Conservation (phyloP, 1,140 invertebrate species). For the Colletes latitarsis region DNA sequence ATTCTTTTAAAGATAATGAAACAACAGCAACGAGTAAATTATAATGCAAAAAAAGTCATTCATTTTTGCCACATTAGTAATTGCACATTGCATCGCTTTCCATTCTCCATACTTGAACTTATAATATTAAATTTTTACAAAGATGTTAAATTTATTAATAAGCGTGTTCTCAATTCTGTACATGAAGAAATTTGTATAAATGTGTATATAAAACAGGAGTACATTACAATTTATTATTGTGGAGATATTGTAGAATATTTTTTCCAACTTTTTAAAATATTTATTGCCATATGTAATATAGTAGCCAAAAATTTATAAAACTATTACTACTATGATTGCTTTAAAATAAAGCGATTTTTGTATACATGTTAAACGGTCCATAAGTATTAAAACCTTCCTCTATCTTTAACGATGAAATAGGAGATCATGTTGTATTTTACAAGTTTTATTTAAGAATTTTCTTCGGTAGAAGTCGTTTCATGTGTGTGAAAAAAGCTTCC, state of each 20-base stretch:
- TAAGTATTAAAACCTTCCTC: slow-evolving; percentile 19
- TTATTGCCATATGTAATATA: slow-evolving; percentile 48
- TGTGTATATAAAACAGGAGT: slow-evolving; percentile 28
- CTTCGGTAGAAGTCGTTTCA: neutral
- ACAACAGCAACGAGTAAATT: slow-evolving; percentile 16
- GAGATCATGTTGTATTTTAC: neutral
- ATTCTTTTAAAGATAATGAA: slow-evolving; percentile 1
- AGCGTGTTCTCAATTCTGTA: slow-evolving; percentile 39
- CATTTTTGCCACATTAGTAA: slow-evolving; percentile 21
- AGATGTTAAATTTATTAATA: slow-evolving; percentile 35
- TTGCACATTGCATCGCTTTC: neutral
- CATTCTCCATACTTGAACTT: slow-evolving; percentile 9
- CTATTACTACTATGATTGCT: slow-evolving; percentile 37
- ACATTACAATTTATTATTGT: slow-evolving; percentile 30
- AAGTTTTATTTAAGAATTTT: neutral
- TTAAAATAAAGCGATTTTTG: slow-evolving; percentile 57
- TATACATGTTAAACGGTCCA: slow-evolving; percentile 38
- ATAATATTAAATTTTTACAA: slow-evolving; percentile 43
- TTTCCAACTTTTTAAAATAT: slow-evolving; percentile 55
- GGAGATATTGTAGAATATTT: slow-evolving; percentile 47
- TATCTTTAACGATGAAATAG: neutral
- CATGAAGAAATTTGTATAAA: slow-evolving; percentile 47
- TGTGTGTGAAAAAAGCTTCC: neutral
- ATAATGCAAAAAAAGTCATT: neutral
- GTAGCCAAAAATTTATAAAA: slow-evolving; percentile 43